Evolutionary conservation across 2,113 vertebrate species (phyloP).

Genomic region (Albula goreensis): DNA sequence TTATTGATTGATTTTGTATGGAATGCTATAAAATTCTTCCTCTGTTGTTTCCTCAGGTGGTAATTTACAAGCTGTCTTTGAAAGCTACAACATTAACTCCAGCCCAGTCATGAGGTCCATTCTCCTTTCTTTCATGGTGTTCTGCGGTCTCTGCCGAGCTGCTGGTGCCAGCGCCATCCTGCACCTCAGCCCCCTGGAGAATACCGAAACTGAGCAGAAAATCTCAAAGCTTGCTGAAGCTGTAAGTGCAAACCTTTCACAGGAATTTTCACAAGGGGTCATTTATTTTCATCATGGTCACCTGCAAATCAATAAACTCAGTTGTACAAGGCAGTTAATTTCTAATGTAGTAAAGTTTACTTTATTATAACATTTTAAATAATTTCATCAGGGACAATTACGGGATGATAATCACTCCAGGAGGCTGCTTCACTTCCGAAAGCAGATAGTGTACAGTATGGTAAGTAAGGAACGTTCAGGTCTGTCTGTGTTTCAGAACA

Average conservation of each 20-base stretch:
- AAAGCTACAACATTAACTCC: neutral
- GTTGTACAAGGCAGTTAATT: neutral
- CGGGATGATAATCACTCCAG: slow-evolving; percentile 13
- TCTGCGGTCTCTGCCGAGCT: neutral
- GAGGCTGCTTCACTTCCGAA: slow-evolving; percentile 14
- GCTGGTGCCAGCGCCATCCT: neutral
- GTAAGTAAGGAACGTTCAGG: neutral
- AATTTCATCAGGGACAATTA: slow-evolving; percentile 18
- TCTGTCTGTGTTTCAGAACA: neutral
- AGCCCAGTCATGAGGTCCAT: neutral
- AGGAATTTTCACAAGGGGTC: too few relatives aligned
- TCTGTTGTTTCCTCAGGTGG: neutral
- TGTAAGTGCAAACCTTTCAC: neutral
- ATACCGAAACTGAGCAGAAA: neutral
- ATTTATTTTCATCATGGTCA: too few relatives aligned
- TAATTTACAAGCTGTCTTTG: neutral
- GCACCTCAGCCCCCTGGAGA: neutral
- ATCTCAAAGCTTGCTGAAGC: neutral
- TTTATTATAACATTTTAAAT: neutral
- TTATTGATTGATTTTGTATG: neutral
- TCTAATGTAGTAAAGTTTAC: neutral
- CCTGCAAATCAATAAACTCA: too few relatives aligned
- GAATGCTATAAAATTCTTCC: too few relatives aligned
- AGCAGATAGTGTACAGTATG: neutral
- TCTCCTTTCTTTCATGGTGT: neutral